Conservation (phyloP, 2,888 invertebrate species). For the Brachypterus glaber region DNA sequence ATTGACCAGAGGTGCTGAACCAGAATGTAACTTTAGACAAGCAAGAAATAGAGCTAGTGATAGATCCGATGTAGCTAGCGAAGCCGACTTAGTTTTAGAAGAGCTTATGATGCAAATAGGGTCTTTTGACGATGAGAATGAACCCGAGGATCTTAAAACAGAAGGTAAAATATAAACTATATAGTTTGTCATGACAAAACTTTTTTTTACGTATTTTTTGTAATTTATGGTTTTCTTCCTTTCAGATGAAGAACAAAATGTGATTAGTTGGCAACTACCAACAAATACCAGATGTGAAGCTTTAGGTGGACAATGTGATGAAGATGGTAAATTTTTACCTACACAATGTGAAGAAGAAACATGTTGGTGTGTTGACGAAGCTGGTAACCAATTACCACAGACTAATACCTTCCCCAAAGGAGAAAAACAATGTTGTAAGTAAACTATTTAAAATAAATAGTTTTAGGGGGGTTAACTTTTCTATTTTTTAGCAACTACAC, state of each 20-base stretch:
- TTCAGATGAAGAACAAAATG: constrained; percentile 10
- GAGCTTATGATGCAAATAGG: constrained; percentile 60
- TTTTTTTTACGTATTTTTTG: no score
- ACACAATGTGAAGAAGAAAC: constrained; percentile 62
- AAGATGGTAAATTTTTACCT: constrained; percentile 61
- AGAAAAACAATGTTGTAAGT: constrained; percentile 49
- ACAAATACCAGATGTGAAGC: constrained; percentile 41
- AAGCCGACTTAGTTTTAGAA: constrained; percentile 56
- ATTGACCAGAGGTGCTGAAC: constrained; percentile 63
- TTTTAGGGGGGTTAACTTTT: neutral
- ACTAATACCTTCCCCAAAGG: constrained; percentile 52
- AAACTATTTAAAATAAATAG: constrained; percentile 4
- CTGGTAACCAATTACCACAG: constrained; percentile 58
- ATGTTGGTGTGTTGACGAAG: constrained; percentile 85
- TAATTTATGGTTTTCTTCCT: neutral
- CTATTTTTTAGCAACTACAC: constrained; percentile 50
- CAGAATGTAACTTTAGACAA: constrained; percentile 71
- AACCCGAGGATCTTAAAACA: constrained; percentile 37
- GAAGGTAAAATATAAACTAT: constrained; percentile 13
- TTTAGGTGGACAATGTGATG: constrained; percentile 50
- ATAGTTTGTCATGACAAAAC: neutral
- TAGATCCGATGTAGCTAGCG: constrained; percentile 30
- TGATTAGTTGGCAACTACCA: constrained; percentile 28
- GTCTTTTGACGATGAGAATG: constrained; percentile 43
- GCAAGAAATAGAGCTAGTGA: constrained; percentile 50